These are phyloP conservation scores for Myotis lucifugus DNA, from an alignment of 2,113 vertebrate species.

Conservation along the genomic window DNA sequence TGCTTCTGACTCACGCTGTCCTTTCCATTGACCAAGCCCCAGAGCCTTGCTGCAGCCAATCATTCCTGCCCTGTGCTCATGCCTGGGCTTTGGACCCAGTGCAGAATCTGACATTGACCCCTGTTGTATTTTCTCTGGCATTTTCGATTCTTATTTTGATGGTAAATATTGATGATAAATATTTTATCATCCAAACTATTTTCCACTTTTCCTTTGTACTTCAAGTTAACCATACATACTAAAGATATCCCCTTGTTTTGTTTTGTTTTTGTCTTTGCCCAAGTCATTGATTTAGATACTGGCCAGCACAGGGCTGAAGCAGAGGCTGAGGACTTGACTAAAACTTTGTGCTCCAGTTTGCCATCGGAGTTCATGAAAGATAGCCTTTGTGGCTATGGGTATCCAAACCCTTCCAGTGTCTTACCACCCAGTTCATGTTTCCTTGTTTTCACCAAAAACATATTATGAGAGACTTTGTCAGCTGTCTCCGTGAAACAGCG, in stretches of 20 bases:
- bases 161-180: too few relatives aligned
- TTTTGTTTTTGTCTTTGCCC: not conserved
- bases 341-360: not conserved
- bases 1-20: not conserved
- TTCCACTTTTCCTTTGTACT: not conserved
- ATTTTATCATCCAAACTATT: not conserved
- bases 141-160: not conserved
- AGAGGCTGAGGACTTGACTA: not conserved
- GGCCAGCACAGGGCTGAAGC: not conserved
- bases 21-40: not conserved
- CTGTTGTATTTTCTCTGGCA: not conserved
- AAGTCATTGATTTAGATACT: not conserved
- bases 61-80: not conserved
- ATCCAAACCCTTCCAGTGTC: not conserved
- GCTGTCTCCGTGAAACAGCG: not conserved
- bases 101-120: not conserved
- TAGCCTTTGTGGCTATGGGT: not conserved
- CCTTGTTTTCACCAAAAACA: not conserved
- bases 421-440: not conserved
- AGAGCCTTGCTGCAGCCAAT: not conserved
- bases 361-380: not conserved
- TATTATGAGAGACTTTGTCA: not conserved
- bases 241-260: not conserved
- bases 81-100: not conserved
- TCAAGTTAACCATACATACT: not conserved